Conservation (phyloP, 2,797 vertebrate genomes). For the Eidolon dupreanum region DNA sequence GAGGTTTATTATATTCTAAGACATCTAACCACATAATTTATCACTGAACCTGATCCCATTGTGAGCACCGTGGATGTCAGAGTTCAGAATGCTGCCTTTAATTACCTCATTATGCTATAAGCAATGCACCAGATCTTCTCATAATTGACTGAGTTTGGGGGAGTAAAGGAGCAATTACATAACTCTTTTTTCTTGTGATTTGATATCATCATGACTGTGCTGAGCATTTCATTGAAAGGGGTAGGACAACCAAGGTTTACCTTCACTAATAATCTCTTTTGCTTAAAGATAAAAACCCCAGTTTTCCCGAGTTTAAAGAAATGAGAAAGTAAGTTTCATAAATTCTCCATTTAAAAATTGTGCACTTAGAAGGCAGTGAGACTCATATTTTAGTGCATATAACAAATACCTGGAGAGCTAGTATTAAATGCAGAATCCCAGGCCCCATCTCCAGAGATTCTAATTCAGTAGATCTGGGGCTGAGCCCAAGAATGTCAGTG, state of each 20-base stretch:
- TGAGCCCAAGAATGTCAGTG: neutral
- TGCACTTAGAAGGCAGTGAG: neutral
- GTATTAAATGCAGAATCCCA: neutral
- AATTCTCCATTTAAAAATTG: neutral
- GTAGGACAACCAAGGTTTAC: neutral
- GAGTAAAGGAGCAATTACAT: neutral
- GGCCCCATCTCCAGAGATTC: neutral
- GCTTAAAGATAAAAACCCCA: neutral
- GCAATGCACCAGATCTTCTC: neutral
- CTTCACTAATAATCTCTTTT: neutral
- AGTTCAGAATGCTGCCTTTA: neutral
- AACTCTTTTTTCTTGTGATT: neutral
- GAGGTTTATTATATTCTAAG: neutral
- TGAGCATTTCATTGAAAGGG: neutral
- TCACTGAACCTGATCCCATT: neutral
- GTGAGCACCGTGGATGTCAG: neutral
- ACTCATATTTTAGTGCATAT: neutral
- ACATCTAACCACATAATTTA: neutral
- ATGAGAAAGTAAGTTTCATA: conserved; percentile 2
- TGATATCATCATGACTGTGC: neutral
- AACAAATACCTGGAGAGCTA: neutral
- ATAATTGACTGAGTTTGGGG: neutral
- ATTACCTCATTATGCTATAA: neutral
- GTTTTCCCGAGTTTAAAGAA: neutral
- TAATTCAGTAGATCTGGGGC: neutral